Evolutionary conservation across 2,888 invertebrate genomes (phyloP).

Genomic region (Timandra comae): DNA sequence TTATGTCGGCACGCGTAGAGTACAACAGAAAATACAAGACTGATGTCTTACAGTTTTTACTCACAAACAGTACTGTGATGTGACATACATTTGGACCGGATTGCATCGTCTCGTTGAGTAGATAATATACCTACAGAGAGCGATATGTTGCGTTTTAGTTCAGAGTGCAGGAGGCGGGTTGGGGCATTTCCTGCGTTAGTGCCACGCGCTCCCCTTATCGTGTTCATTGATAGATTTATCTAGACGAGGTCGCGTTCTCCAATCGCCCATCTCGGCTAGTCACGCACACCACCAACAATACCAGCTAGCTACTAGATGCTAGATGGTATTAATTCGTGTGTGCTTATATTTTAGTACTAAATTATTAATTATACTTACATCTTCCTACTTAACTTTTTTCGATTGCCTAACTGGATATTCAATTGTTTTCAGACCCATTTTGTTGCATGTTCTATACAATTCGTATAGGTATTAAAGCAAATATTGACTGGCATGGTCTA

Average conservation of each 20-base stretch:
- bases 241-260: conserved; percentile 54
- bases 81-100: conserved; percentile 18
- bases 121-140: conserved; percentile 30
- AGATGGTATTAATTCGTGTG: no score
- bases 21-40: neutral
- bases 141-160: conserved; percentile 37
- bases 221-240: conserved; percentile 74
- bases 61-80: conserved; percentile 4
- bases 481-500: no score
- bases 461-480: no score
- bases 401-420: no score
- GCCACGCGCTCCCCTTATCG: conserved; percentile 68
- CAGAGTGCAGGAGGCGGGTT: conserved; percentile 52
- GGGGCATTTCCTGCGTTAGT: conserved; percentile 62
- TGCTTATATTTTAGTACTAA: no score
- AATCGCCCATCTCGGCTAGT: conserved; percentile 30
- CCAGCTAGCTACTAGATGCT: conserved; percentile 3
- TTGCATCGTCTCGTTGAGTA: conserved; percentile 11
- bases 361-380: no score
- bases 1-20: neutral
- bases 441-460: no score
- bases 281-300: conserved; percentile 29
- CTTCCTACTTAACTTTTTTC: no score
- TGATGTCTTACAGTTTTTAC: neutral
- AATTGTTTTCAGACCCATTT: no score